phyloP scores from a whole-genome alignment of 2,113 vertebrate species.

The Anguilla rostrata region DNA sequence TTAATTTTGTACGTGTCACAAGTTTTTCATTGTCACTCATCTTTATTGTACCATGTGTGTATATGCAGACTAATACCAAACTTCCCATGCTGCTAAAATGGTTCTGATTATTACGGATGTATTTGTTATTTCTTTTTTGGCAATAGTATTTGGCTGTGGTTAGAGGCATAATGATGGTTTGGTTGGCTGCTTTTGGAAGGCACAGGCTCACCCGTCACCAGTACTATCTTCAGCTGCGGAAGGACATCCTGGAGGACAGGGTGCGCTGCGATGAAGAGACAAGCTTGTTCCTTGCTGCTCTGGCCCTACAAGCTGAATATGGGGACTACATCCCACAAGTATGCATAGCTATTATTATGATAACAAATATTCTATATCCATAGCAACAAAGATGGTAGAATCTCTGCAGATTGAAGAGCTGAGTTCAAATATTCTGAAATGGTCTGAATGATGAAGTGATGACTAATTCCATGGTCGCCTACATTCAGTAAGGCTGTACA shows the following conservation, averaged over 20 bases:
- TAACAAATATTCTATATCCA: background rate
- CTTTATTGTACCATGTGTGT: background rate
- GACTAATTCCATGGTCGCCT: background rate
- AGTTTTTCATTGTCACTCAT: background rate
- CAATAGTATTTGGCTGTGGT: background rate
- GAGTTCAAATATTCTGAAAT: background rate
- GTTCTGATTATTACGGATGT: background rate
- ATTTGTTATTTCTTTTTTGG: background rate
- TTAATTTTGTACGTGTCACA: constrained; percentile 80
- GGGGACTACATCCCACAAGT: constrained; percentile 77
- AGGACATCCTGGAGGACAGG: constrained; percentile 82
- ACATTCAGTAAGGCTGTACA: background rate
- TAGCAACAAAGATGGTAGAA: background rate
- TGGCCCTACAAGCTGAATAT: constrained; percentile 83
- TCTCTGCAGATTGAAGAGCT: background rate
- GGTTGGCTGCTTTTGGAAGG: constrained; percentile 54
- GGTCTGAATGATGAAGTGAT: background rate
- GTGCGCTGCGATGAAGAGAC: constrained; percentile 78
- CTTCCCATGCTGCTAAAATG: background rate
- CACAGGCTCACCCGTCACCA: constrained; percentile 81
- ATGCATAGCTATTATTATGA: too few relatives aligned
- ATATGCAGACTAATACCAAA: background rate
- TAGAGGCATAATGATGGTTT: background rate
- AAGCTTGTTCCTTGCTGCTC: constrained; percentile 74
- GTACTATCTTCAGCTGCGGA: constrained; percentile 87